A percentile compares a stretch with the other conserved stretches of the same genome.
Evolutionary conservation across 2,113 vertebrate species (phyloP).

Genomic region (Sorex araneus): DNA sequence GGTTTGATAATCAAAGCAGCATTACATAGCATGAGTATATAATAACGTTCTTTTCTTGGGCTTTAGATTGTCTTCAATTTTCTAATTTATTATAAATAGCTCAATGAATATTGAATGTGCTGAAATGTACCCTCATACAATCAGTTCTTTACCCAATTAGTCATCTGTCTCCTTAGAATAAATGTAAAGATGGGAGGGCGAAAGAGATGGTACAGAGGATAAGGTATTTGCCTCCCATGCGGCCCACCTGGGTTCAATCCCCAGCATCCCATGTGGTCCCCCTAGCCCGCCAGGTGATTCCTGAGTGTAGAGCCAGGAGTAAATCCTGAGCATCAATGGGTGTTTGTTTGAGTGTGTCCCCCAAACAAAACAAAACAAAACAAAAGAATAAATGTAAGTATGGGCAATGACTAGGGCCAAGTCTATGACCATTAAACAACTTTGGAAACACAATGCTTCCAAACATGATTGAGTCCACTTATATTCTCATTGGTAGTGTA

Average conservation of each 20-base stretch:
- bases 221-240: too few species aligned
- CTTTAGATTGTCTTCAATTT: neutral
- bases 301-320: too few species aligned
- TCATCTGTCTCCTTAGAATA: neutral
- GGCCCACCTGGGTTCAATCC: too few species aligned
- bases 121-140: neutral
- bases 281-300: too few species aligned
- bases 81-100: neutral
- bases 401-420: neutral
- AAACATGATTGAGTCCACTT: neutral
- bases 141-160: slow-evolving; percentile 31
- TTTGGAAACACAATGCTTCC: neutral
- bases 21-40: too few species aligned
- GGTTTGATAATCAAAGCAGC: neutral
- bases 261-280: too few species aligned
- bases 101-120: neutral
- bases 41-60: neutral
- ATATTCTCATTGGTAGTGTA: neutral
- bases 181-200: too few species aligned
- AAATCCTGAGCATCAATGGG: too few species aligned
- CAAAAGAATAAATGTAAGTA: neutral
- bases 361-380: too few species aligned
- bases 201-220: too few species aligned
- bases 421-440: neutral
- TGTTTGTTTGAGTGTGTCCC: too few species aligned